These are phyloP conservation scores for Temnothorax rugatulus DNA, from an alignment of 2,888 invertebrate species.

Conservation along the genomic window DNA sequence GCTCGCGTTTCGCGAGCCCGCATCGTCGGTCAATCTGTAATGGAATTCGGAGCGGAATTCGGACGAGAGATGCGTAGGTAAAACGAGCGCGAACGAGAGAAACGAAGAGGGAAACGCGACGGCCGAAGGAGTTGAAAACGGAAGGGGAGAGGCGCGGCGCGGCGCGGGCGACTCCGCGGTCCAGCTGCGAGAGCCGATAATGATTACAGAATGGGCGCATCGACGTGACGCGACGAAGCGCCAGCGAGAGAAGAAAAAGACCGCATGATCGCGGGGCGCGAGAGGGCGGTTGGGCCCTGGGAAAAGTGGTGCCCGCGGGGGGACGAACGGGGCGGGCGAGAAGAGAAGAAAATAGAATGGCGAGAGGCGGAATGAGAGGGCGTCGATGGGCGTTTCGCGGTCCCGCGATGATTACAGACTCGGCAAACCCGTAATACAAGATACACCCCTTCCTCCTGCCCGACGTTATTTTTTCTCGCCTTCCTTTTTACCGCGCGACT, in stretches of 20 bases:
- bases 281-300: constrained; percentile 59
- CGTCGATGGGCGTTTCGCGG: constrained; percentile 85
- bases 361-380: constrained; percentile 75
- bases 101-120: constrained; percentile 67
- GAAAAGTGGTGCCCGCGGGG: constrained; percentile 69
- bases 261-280: constrained; percentile 44
- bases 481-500: constrained; percentile 64
- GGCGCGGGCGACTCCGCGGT: neutral
- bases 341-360: constrained; percentile 77
- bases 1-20: constrained; percentile 39
- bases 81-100: constrained; percentile 69
- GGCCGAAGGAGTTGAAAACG: constrained; percentile 48
- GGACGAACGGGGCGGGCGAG: constrained; percentile 72
- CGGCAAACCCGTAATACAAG: constrained; percentile 86
- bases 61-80: constrained; percentile 62
- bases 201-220: constrained; percentile 80
- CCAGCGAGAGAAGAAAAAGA: constrained; percentile 44
- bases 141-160: neutral
- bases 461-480: constrained; percentile 71
- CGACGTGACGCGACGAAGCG: constrained; percentile 65
- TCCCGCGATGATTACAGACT: constrained; percentile 86
- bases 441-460: constrained; percentile 76
- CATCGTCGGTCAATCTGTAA: constrained; percentile 67
- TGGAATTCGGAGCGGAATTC: constrained; percentile 81
- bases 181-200: constrained; percentile 76